phyloP scores from a whole-genome alignment of 1,140 invertebrate species.

The Lepidurus apus region DNA sequence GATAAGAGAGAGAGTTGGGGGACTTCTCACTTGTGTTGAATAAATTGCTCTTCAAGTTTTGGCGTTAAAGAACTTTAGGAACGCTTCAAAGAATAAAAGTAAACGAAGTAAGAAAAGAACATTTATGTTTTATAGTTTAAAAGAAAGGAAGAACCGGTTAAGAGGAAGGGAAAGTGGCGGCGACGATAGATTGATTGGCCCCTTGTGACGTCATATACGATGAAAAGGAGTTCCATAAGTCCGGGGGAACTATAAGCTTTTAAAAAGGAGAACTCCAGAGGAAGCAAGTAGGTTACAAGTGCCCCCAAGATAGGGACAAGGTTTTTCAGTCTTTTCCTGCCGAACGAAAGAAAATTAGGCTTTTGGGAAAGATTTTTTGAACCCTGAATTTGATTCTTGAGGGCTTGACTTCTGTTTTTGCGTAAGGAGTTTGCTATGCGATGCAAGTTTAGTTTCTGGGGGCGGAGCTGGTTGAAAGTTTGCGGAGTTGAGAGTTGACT shows the following conservation, averaged over 20 bases:
- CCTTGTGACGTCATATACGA: neutral
- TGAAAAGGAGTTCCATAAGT: neutral
- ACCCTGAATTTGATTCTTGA: neutral
- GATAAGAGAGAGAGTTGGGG: neutral
- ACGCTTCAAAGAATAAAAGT: neutral
- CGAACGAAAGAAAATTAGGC: neutral
- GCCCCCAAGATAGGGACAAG: neutral
- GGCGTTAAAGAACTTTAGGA: neutral
- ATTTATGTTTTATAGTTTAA: neutral
- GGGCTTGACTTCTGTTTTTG: neutral
- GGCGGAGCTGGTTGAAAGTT: neutral
- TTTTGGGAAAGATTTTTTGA: neutral
- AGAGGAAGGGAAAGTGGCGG: constrained; percentile 11
- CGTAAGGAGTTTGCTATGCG: neutral
- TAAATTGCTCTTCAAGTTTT: neutral
- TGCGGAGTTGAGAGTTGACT: neutral
- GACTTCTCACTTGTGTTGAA: neutral
- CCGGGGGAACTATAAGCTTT: neutral
- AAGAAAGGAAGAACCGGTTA: constrained; percentile 21
- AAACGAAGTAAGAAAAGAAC: neutral
- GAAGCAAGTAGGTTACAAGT: neutral
- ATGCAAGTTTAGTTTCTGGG: neutral
- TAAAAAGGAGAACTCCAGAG: neutral
- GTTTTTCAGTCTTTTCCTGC: neutral
- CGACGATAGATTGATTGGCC: constrained; percentile 9